phyloP scores from a whole-genome alignment of 1,140 invertebrate species.

The Lepidurus couesii region DNA sequence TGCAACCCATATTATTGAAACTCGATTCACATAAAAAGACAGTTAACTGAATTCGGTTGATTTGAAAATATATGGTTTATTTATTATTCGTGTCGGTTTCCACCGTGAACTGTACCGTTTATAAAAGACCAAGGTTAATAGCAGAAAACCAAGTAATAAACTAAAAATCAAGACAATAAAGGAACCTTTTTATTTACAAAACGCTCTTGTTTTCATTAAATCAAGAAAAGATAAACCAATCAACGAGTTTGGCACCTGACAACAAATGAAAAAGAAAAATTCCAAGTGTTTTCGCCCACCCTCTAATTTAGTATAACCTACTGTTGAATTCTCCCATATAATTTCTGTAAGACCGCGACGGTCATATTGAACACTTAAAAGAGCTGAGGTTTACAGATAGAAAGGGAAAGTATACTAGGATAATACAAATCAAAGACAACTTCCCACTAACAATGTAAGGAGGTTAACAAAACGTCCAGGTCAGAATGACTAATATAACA shows the following conservation, averaged over 20 bases:
- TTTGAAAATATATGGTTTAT: too few relatives aligned
- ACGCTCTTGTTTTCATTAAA: not conserved
- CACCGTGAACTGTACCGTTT: too few relatives aligned
- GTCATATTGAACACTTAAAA: not conserved
- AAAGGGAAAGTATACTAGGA: not conserved
- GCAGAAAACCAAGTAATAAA: not conserved
- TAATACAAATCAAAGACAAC: not conserved
- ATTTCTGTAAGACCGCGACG: not conserved
- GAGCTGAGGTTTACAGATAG: not conserved
- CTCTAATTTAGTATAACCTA: not conserved
- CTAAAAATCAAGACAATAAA: not conserved
- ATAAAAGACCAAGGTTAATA: too few relatives aligned
- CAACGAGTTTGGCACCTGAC: conserved; percentile 6
- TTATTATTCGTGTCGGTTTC: too few relatives aligned
- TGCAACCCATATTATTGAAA: too few relatives aligned
- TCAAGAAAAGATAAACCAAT: not conserved
- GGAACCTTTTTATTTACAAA: conserved; percentile 14
- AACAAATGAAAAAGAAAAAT: not conserved
- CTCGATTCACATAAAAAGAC: too few relatives aligned
- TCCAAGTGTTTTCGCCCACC: not conserved
- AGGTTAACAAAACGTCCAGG: not conserved
- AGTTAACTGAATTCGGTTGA: too few relatives aligned
- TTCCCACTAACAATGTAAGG: conserved; percentile 3
- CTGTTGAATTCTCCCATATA: not conserved
- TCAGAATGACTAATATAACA: not conserved